Percentiles rank a stretch among this genome's conserved stretches.
phyloP scores from a whole-genome alignment of 2,888 invertebrate species.

The Petrophora chlorosata region DNA sequence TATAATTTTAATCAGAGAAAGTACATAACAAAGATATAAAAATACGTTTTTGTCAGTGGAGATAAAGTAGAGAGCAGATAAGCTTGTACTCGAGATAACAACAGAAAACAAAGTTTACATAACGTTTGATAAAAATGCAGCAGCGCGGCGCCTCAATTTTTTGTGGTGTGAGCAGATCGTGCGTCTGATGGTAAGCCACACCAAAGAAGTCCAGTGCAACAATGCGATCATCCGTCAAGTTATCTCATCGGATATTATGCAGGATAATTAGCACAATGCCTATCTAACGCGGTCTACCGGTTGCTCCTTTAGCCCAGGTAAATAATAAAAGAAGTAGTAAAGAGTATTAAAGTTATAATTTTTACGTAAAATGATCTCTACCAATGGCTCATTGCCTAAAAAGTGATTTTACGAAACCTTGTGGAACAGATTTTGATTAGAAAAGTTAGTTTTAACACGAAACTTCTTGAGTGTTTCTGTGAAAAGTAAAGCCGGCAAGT shows the following conservation, averaged over 20 bases:
- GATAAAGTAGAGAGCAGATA: slow-evolving; percentile 15
- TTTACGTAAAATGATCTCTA: slow-evolving; percentile 15
- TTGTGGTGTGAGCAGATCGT: no score
- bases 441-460: slow-evolving; percentile 11
- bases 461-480: neutral
- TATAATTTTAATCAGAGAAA: slow-evolving; percentile 4
- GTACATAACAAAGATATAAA: no score
- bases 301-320: no score
- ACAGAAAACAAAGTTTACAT: slow-evolving; percentile 11
- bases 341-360: no score
- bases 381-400: slow-evolving; percentile 5
- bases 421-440: slow-evolving; percentile 11
- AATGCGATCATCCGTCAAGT: no score
- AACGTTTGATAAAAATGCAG: slow-evolving; percentile 21
- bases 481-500: neutral
- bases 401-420: slow-evolving; percentile 15
- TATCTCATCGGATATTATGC: no score
- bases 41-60: slow-evolving; percentile 1
- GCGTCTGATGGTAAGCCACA: no score
- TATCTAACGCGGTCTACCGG: no score
- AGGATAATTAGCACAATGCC: no score
- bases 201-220: no score
- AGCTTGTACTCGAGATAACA: slow-evolving; percentile 16
- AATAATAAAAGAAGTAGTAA: no score
- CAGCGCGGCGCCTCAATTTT: no score